Conservation (phyloP, 2,113 vertebrate species). For the Muntiacus muntjak region DNA sequence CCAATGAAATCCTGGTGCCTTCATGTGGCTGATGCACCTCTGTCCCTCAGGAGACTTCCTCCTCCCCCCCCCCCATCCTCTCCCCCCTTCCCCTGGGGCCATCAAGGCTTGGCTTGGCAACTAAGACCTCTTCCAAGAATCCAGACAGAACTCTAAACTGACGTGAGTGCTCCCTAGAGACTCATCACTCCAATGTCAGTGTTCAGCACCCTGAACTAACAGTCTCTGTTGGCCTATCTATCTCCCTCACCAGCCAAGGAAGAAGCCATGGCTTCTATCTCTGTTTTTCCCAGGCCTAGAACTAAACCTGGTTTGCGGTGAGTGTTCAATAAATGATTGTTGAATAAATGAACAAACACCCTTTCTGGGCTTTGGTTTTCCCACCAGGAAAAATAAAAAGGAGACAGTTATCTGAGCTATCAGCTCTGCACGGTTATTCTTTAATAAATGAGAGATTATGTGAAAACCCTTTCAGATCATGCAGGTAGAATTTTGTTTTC, state of each 20-base stretch:
- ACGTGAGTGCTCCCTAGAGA: neutral
- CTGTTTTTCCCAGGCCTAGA: neutral
- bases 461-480: neutral
- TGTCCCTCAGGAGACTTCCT: neutral
- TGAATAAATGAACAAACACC: slow-evolving; percentile 2
- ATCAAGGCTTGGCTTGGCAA: neutral
- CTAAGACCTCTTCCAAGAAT: neutral
- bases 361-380: slow-evolving; percentile 20
- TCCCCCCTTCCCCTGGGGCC: neutral
- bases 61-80: neutral
- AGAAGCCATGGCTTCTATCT: neutral
- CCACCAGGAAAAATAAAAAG: neutral
- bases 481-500: slow-evolving; percentile 11
- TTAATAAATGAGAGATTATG: neutral
- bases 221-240: neutral
- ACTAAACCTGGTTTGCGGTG: neutral
- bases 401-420: slow-evolving; percentile 4
- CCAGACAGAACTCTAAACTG: neutral
- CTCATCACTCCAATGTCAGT: neutral
- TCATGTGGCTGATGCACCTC: neutral
- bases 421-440: slow-evolving; percentile 2
- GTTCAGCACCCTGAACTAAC: neutral
- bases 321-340: neutral
- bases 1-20: neutral
- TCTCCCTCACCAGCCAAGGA: neutral